These are phyloP conservation scores for Campoplex nolae DNA, from an alignment of 2,888 invertebrate genomes.

Conservation along the genomic window DNA sequence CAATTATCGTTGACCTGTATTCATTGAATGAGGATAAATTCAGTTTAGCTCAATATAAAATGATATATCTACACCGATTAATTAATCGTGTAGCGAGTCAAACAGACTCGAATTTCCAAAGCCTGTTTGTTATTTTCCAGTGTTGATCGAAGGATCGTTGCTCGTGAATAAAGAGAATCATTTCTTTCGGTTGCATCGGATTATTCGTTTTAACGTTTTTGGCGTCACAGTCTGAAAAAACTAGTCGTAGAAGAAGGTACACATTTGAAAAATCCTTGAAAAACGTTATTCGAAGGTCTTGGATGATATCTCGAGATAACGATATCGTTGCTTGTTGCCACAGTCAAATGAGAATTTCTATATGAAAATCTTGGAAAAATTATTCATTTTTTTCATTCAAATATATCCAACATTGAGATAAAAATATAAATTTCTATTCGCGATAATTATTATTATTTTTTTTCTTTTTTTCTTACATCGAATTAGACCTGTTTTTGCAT, in stretches of 20 bases:
- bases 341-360: not conserved
- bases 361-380: not conserved
- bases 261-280: conserved; percentile 1
- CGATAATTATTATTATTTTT: not conserved
- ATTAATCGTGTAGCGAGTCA: not conserved
- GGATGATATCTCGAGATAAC: not conserved
- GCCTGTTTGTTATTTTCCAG: too few relatives aligned
- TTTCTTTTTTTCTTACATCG: not conserved
- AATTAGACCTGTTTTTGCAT: not conserved
- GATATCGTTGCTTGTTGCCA: not conserved
- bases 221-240: not conserved
- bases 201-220: not conserved
- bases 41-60: not conserved
- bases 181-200: not conserved
- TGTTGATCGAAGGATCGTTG: not conserved
- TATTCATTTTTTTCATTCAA: not conserved
- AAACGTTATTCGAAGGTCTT: conserved; percentile 1
- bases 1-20: too few relatives aligned
- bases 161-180: not conserved
- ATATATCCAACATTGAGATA: not conserved
- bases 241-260: not conserved
- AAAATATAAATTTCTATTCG: not conserved
- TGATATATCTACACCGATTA: not conserved
- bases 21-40: not conserved
- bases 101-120: too few relatives aligned